A percentile compares a stretch with the other conserved stretches of the same genome.
Evolutionary conservation across 2,888 invertebrate genomes (phyloP).

Genomic region (Callyntrura guangdongensis): DNA sequence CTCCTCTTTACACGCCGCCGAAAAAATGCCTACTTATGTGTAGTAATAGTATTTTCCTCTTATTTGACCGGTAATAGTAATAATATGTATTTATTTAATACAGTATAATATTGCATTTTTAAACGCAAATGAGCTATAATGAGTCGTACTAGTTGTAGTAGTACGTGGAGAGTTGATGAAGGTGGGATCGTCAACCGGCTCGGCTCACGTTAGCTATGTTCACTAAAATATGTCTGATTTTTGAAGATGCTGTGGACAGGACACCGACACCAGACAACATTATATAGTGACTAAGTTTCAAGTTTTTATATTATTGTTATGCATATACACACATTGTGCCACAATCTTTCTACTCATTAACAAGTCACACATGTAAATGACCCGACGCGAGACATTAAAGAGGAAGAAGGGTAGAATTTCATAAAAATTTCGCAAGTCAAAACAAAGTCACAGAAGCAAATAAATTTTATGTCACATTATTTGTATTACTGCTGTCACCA

Average conservation of each 20-base stretch:
- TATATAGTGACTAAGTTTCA: background rate
- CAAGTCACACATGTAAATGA: constrained; percentile 11
- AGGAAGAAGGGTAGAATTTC: background rate
- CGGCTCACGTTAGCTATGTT: background rate
- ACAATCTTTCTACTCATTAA: background rate
- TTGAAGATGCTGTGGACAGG: background rate
- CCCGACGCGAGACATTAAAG: background rate
- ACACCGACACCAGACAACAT: background rate
- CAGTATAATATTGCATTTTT: constrained; percentile 3
- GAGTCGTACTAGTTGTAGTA: constrained; percentile 10
- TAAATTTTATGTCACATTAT: background rate
- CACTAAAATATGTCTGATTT: background rate
- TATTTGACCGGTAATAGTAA: background rate
- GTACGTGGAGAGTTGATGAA: constrained; percentile 41
- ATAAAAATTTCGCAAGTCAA: background rate
- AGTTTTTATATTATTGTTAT: background rate
- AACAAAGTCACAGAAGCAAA: background rate
- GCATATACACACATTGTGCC: background rate
- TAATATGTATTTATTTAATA: constrained; percentile 15
- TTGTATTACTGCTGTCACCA: background rate
- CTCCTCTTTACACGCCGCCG: constrained; percentile 4
- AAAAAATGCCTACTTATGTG: background rate
- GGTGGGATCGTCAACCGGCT: constrained; percentile 76
- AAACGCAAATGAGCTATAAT: constrained; percentile 54
- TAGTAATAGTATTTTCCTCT: background rate